A percentile compares a stretch with the other conserved stretches of the same genome.
Evolutionary conservation across 2,113 vertebrate species (phyloP).

Genomic region (Eclectus roratus): DNA sequence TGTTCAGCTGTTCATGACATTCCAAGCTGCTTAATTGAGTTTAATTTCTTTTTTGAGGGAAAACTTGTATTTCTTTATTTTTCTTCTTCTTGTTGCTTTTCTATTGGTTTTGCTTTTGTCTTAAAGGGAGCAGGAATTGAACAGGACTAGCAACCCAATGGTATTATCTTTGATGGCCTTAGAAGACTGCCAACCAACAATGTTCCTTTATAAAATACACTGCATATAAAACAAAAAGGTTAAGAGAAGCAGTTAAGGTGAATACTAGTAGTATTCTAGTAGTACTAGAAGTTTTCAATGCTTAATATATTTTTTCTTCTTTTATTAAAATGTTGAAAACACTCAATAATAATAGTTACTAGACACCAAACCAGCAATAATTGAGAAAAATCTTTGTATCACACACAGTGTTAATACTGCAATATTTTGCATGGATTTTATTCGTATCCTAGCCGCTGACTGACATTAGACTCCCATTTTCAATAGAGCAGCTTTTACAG

Average conservation of each 20-base stretch:
- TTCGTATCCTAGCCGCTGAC: not conserved
- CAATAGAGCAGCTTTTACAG: not conserved
- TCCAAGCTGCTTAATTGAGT: not conserved
- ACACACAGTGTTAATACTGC: not conserved
- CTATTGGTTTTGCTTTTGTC: not conserved
- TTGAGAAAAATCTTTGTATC: not conserved
- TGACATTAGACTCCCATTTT: not conserved
- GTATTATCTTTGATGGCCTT: not conserved
- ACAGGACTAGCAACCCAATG: not conserved
- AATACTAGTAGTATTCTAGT: not conserved
- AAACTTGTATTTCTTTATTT: not conserved
- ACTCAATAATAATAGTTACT: not conserved
- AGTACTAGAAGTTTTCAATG: not conserved
- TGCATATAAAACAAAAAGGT: not conserved
- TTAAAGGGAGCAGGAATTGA: not conserved
- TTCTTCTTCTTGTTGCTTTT: not conserved
- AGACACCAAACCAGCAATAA: not conserved
- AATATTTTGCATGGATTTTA: not conserved
- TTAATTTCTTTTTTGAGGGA: not conserved
- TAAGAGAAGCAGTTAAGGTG: not conserved
- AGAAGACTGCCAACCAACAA: not conserved
- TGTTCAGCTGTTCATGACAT: not conserved
- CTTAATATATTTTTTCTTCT: not conserved
- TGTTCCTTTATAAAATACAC: not conserved
- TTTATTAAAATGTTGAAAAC: not conserved